Evolutionary conservation across 2,888 invertebrate species (phyloP), one percentile per base, ranked within the genome.

Genomic region (Cephus runcator): DNA sequence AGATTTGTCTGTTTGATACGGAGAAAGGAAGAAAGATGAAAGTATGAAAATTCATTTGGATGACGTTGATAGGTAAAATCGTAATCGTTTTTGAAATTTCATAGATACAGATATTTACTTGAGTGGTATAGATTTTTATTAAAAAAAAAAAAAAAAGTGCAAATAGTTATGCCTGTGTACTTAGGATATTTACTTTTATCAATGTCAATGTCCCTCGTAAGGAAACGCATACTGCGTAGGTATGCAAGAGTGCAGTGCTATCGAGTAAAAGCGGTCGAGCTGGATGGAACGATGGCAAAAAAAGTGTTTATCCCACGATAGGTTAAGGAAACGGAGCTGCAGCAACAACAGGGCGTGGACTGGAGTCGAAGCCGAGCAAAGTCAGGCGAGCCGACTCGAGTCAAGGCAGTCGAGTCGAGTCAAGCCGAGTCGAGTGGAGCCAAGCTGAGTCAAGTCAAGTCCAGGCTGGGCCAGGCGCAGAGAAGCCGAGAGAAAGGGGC

Each of bases 331-430:
- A 71, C 71, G 34, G 31, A 71, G 34, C 31, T 31, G 71, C 71
- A 71, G 71, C 71, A 34, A 71, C 34, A 71, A 34, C 71, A 71
- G 71, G 71, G 71, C 71, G 71, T 71, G 71, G 71, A 71, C 71
- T 23, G 71, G 34, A 34, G 23, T 56, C 23, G 34, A 34, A 71
- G 71, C 12, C 31, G 71, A 71, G 71, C 71, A 34, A 9, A 71
- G 71, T 71, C 71, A 34, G 34, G 71, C 23, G 34, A 71, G 34
- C 33, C 71, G 71, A 31, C 1, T 71, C 31, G 31, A 71, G 31
- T 34, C 71, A 71, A 71, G 71, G 71, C 71, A 71, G 56, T 23
- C 56, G 56, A 56, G 56, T 69, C 30, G 69, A 69, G 69, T 15
- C 69, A 30, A 69, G 69, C 31, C n/a, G 69, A 69, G 40, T 40